A percentile compares a stretch with the other conserved stretches of the same genome.
These are phyloP conservation scores for Platygyra sinensis DNA, from an alignment of 64 coral and sea anemone genomes.

Conservation along the genomic window DNA sequence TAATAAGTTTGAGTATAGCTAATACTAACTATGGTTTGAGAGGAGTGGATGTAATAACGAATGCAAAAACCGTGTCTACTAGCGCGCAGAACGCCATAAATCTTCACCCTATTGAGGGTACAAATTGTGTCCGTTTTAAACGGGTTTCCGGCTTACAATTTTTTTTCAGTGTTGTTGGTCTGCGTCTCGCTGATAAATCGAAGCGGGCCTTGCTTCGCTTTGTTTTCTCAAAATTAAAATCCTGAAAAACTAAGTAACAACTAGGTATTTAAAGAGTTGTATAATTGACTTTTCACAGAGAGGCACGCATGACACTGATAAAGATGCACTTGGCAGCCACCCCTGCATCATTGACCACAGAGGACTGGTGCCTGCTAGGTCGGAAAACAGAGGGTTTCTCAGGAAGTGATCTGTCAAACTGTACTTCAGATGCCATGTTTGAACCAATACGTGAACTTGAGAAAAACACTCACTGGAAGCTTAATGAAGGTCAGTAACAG, in stretches of 20 bases:
- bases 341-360: constrained; percentile 47
- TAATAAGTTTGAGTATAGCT: too few relatives aligned
- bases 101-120: too few relatives aligned
- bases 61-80: too few relatives aligned
- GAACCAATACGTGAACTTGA: constrained; percentile 93
- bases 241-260: not conserved
- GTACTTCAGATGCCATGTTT: constrained; percentile 94
- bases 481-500: constrained; percentile 55
- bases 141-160: too few relatives aligned
- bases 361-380: constrained; percentile 85
- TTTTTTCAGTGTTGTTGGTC: too few relatives aligned
- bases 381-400: constrained; percentile 83
- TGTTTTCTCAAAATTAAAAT: too few relatives aligned
- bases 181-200: too few relatives aligned
- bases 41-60: too few relatives aligned
- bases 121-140: too few relatives aligned
- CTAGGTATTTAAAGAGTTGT: not conserved
- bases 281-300: constrained; percentile 21
- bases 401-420: constrained; percentile 94
- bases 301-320: constrained; percentile 71
- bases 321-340: constrained; percentile 81
- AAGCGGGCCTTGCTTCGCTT: too few relatives aligned
- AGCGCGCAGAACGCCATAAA: too few relatives aligned
- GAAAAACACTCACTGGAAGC: constrained; percentile 63
- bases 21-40: too few relatives aligned